These are phyloP conservation scores for Hydra vulgaris DNA, from an alignment of 30 jellyfish, hydroid and myxozoan genomes.

Conservation along the genomic window DNA sequence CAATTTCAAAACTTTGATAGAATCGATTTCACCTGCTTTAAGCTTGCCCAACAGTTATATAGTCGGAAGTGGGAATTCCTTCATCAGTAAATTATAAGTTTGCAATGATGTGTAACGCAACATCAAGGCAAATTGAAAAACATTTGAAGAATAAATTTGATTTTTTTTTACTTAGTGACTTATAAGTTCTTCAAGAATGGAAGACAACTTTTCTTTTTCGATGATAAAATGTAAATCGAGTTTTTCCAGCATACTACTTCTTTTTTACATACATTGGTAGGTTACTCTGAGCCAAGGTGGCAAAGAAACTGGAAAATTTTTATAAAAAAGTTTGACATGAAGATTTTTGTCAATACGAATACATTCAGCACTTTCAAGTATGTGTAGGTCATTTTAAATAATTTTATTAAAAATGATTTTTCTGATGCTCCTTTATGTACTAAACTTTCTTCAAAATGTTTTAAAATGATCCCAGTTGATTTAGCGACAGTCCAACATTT, in stretches of 20 bases:
- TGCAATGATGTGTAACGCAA: no score
- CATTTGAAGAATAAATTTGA: no score
- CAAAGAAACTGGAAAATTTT: no score
- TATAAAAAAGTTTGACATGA: no score
- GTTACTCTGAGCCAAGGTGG: constrained; percentile 9
- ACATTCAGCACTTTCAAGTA: neutral
- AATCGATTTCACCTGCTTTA: no score
- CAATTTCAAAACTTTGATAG: no score
- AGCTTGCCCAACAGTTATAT: no score
- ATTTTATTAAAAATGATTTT: neutral
- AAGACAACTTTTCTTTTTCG: neutral
- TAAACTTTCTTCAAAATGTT: neutral
- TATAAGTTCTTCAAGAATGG: neutral
- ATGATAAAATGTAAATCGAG: neutral
- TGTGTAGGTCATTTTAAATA: neutral
- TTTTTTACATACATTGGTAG: constrained; percentile 1
- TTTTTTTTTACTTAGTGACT: neutral
- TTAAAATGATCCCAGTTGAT: constrained; percentile 2
- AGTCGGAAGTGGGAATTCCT: no score
- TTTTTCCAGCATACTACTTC: constrained; percentile 3
- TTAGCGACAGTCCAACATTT: neutral
- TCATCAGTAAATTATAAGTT: no score
- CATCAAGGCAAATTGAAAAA: no score
- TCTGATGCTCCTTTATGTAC: neutral
- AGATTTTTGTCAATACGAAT: neutral